These are phyloP conservation scores for Chelonia mydas DNA, from an alignment of 2,797 vertebrate genomes.

Conservation along the genomic window DNA sequence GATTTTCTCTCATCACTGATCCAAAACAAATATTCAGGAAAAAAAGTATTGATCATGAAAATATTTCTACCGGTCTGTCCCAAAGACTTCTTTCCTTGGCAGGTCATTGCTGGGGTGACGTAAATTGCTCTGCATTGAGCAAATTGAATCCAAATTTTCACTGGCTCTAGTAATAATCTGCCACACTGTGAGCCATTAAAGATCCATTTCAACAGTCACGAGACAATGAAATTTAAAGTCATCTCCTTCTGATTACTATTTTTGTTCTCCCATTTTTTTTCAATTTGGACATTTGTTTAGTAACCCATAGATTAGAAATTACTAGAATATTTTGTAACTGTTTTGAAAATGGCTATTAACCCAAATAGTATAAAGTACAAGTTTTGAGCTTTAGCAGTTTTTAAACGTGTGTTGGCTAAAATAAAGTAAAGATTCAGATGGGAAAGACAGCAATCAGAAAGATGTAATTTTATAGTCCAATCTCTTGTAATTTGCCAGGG, in stretches of 20 bases:
- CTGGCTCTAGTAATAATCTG: too few species aligned
- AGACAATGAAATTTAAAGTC: not conserved
- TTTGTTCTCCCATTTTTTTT: not conserved
- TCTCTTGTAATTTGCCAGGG: not conserved
- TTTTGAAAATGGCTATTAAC: not conserved
- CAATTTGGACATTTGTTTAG: rapidly evolving
- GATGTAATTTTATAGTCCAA: not conserved
- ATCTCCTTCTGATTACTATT: not conserved
- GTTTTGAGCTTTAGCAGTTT: not conserved
- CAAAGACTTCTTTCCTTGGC: not conserved
- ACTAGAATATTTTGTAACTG: not conserved
- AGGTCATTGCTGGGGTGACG: not conserved
- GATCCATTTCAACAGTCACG: not conserved
- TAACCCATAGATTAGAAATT: not conserved
- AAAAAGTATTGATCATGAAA: not conserved
- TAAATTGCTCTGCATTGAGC: too few species aligned
- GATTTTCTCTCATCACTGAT: not conserved
- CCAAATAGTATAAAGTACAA: not conserved
- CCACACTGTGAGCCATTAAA: too few species aligned
- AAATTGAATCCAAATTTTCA: too few species aligned
- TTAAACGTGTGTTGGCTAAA: not conserved
- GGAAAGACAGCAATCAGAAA: not conserved
- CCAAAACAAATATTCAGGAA: not conserved
- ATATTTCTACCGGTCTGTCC: not conserved
- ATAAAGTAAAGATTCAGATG: not conserved